Base-by-base conservation (phyloP, 2,113 vertebrate species). In the Euleptes europaea region DNA sequence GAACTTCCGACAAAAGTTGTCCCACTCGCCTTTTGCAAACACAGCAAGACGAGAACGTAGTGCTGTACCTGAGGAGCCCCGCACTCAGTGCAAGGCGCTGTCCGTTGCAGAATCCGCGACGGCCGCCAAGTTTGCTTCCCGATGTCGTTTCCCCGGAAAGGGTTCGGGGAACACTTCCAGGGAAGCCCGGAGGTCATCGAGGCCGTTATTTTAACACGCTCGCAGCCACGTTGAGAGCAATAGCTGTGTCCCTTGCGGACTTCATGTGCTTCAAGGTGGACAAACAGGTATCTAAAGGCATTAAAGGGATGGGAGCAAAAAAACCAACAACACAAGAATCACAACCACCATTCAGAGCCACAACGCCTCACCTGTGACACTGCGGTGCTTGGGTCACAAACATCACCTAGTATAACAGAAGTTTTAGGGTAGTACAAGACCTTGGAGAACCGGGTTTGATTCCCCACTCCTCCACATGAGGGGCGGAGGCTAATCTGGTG, bases 181-280 rank as follows among this genome's bases (percentile, higher is more conserved):
- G 78, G 10, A 21, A 33, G 70, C n/a, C 88, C 82, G 0, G 86
- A 47, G 15, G 40, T 8, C 85, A 90, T 77, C 0, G 15, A 74
- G 0, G 91, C 91, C 3, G 0, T 72, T 70, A 93, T 94, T 86
- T 94, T 95, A 71, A 94, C 26, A 2, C 84, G 28, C 75, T 95
- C 95, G 0, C 93, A 95, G 84, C 94, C 95, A 60, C 33, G 80
- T 60, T 92, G 87, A 57, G 92, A 94, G 90, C 92, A 94, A 74
- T 93, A 93, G 65, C 93, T 93, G 67, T 92, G 91, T 38, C 87
- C 95, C 75, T 83, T 65, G 21, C 86, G 72, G 72, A 60, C 13
- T 76, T 84, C 82, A 0, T 65, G 86, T 54, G 94, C 91, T 91
- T 92, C 83, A 76, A 93, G 90, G 69, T 85, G 85, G 69, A 95